Percentiles rank a stretch among this genome's conserved stretches.
Evolutionary conservation across 1,140 invertebrate genomes (phyloP).

Genomic region (Hyphantria cunea): DNA sequence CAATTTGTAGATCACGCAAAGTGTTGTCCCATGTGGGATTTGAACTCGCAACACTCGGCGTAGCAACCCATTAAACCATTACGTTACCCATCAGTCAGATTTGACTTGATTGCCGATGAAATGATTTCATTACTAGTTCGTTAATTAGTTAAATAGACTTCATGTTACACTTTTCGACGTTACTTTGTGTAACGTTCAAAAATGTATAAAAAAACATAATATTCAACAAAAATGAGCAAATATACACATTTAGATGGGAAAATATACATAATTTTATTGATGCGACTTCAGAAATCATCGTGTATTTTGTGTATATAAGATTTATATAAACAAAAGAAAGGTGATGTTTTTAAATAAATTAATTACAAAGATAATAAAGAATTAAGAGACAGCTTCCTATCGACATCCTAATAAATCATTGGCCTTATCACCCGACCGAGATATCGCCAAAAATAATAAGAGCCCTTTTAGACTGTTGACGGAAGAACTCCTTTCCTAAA

Average conservation of each 20-base stretch:
- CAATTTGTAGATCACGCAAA: no score
- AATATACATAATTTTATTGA: no score
- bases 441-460: conserved; percentile 54
- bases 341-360: neutral
- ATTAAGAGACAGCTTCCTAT: conserved; percentile 2
- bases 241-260: neutral
- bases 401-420: conserved; percentile 18
- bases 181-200: no score
- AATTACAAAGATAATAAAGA: conserved; percentile 3
- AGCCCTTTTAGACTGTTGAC: conserved; percentile 69
- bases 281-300: neutral
- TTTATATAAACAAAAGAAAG: neutral
- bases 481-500: conserved; percentile 73
- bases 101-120: no score
- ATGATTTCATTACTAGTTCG: no score
- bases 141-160: no score
- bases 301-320: neutral
- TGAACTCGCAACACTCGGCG: no score
- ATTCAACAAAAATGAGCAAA: neutral
- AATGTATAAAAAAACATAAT: no score
- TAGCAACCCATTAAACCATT: no score
- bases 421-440: conserved; percentile 7
- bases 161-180: no score
- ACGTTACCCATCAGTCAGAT: no score
- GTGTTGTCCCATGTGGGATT: no score